A percentile compares a stretch with the other conserved stretches of the same genome.
phyloP scores from a whole-genome alignment of 2,113 vertebrate genomes.

The Poeciliopsis retropinna region DNA sequence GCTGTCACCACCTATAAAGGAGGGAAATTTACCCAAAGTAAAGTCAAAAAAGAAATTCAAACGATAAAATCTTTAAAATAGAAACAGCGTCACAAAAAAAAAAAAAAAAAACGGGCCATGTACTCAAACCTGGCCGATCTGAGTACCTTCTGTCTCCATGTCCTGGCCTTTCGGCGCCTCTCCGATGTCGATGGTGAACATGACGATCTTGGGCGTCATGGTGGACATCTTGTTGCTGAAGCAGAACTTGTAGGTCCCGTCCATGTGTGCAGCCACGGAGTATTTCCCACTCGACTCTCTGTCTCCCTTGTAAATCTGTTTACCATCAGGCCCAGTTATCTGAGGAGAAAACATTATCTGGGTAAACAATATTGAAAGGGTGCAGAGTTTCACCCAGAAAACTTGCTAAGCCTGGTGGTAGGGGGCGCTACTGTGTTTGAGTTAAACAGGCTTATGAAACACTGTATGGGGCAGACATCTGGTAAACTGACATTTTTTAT shows the following conservation, averaged over 20 bases:
- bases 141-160: constrained; percentile 93
- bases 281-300: constrained; percentile 98
- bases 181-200: constrained; percentile 99
- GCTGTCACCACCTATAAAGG: constrained; percentile 68
- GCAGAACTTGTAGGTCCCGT: constrained; percentile 97
- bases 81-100: no score
- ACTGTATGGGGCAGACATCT: no score
- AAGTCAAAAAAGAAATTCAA: constrained; percentile 23
- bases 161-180: constrained; percentile 96
- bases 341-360: constrained; percentile 46
- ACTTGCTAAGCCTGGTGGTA: no score
- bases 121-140: not conserved
- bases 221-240: constrained; percentile 99
- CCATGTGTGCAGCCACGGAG: constrained; percentile 98
- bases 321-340: constrained; percentile 97
- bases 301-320: constrained; percentile 97
- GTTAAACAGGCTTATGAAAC: no score
- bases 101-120: no score
- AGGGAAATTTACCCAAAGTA: constrained; percentile 31
- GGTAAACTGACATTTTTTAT: no score
- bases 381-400: no score
- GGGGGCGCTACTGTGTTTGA: no score
- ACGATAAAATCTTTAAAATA: no score
- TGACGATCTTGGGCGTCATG: constrained; percentile 99
- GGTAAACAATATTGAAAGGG: no score